Conservation (phyloP, 2,113 vertebrate species). For the Corythornis cristatus region DNA sequence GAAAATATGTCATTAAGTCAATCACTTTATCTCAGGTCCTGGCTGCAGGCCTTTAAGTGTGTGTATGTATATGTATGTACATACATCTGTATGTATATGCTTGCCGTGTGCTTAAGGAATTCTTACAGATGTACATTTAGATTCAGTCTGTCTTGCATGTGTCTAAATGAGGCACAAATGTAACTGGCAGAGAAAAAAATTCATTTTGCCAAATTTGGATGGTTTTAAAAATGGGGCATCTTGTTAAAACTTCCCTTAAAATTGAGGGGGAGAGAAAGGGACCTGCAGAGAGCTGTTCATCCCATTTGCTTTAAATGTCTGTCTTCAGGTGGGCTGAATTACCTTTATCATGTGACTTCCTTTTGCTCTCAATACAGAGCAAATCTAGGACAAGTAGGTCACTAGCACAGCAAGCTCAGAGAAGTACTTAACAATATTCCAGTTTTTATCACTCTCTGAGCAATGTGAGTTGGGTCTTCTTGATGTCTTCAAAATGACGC, state of each 20-base stretch:
- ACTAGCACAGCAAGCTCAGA: not conserved
- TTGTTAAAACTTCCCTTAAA: not conserved
- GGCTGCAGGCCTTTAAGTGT: not conserved
- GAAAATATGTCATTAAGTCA: not conserved
- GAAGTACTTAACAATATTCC: not conserved
- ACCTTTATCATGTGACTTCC: not conserved
- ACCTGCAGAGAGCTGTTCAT: not conserved
- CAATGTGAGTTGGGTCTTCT: not conserved
- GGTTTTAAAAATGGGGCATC: not conserved
- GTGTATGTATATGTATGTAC: rapidly evolving
- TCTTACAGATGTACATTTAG: not conserved
- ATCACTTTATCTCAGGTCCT: not conserved
- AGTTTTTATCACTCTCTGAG: not conserved
- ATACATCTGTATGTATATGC: not conserved
- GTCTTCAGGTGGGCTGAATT: not conserved
- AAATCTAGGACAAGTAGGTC: not conserved
- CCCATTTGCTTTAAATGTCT: not conserved
- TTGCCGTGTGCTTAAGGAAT: not conserved
- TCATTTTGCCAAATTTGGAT: not conserved
- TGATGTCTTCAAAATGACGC: not conserved
- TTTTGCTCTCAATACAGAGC: not conserved
- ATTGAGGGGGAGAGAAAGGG: not conserved
- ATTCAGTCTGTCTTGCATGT: not conserved
- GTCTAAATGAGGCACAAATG: not conserved
- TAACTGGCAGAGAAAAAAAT: not conserved